A percentile compares a stretch with the other conserved stretches of the same genome.
Evolutionary conservation across 2,113 vertebrate genomes (phyloP).

Genomic region (Ivindomyrus marchei): DNA sequence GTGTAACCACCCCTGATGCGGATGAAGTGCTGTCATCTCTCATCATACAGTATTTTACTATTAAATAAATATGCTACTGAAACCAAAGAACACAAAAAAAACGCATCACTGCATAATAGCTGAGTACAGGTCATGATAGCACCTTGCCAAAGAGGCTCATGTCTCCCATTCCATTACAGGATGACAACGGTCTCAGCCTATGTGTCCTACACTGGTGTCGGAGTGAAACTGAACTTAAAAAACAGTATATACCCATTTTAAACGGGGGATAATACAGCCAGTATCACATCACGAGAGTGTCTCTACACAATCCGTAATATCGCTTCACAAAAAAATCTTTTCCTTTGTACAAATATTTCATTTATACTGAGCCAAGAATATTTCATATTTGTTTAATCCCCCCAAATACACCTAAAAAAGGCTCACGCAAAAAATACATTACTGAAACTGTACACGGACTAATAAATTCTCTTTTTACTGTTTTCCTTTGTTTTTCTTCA

Average conservation of each 20-base stretch:
- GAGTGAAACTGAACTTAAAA: not conserved
- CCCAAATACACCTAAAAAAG: conserved; percentile 22
- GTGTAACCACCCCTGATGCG: conserved; percentile 33
- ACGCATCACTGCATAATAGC: conserved; percentile 50
- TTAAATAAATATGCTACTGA: conserved; percentile 22
- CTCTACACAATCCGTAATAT: conserved; percentile 44
- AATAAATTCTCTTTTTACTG: conserved; percentile 25
- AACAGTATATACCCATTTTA: not conserved
- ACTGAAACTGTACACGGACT: conserved; percentile 41
- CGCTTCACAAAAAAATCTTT: conserved; percentile 36
- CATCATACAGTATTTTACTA: conserved; percentile 24
- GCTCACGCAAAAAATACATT: conserved; percentile 35
- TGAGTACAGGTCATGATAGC: conserved; percentile 55
- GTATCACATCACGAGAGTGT: conserved; percentile 45
- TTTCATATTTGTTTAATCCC: conserved; percentile 57
- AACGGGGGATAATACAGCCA: conserved; percentile 29
- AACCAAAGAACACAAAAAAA: conserved; percentile 25
- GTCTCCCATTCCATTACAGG: not conserved
- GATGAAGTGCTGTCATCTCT: conserved; percentile 33
- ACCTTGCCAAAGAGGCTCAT: conserved; percentile 56
- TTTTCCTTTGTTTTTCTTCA: conserved; percentile 32
- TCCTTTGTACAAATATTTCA: conserved; percentile 55
- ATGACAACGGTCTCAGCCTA: not conserved
- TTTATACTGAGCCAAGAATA: conserved; percentile 57
- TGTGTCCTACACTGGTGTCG: not conserved